Evolutionary conservation across 2,888 invertebrate genomes (phyloP), one percentile per base, ranked within the genome.

Genomic region (Parthenolecanium corni): DNA sequence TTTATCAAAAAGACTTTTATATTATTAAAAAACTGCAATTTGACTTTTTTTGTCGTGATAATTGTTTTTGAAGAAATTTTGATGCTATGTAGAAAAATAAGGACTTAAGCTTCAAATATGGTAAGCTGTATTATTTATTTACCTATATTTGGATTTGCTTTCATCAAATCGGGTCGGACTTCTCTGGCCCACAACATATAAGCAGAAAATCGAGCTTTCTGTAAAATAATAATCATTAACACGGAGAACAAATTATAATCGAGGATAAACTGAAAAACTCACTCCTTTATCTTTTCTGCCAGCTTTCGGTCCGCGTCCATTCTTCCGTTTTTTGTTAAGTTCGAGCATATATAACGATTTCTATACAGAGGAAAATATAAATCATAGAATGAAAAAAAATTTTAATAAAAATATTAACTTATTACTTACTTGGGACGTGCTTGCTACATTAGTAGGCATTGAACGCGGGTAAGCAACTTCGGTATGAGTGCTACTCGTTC

Each of bases 121-220:
- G 31, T n/a, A n/a, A 31, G 5, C 31, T 6, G 23, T 56, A 18
- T 12, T 21, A 3, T 52, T 20, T 47, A 70, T 72, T 74, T 73
- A 80, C 80, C 89, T 80, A 87, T 82, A 63, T 83, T 82, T 0
- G 88, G 86, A 71, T 83, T 81, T 66, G 83, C 80, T 56, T 82
- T 78, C 31, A 86, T 76, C 64, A 89, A 77, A 68, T 84, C 84
- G 66, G 85, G 83, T 44, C 91, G 79, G 18, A 86, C 81, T 69
- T 89, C 88, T 68, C 87, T 85, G 0, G 91, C 87, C 90, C 91
- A 93, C 71, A 92, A 77, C 83, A 89, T 90, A 74, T 92, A 93
- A 0, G 92, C 92, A 0, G 92, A 91, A 66, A 85, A 85, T 56
- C 88, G 61, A 38, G 61, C 61, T 61, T 61, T 61, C 61, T 61